These are phyloP conservation scores for Probosciger aterrimus DNA, from an alignment of 2,113 vertebrate genomes.

Conservation along the genomic window DNA sequence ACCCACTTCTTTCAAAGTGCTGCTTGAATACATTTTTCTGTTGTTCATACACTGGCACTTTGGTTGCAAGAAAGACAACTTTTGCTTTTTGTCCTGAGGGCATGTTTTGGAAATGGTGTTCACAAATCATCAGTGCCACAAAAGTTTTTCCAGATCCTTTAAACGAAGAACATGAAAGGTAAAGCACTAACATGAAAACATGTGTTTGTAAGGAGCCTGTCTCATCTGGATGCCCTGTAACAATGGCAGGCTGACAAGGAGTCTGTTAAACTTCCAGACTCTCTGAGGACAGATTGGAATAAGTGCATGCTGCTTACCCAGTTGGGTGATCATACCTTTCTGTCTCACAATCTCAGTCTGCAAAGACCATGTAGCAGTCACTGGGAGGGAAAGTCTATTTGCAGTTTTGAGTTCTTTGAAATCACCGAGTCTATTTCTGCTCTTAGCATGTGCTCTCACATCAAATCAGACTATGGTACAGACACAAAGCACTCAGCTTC, in stretches of 20 bases:
- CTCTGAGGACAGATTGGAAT: background rate
- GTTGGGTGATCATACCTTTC: background rate
- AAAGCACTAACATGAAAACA: background rate
- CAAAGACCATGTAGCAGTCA: background rate
- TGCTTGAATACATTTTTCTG: slow-evolving; percentile 73
- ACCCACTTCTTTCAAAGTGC: slow-evolving; percentile 73
- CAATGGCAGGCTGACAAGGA: background rate
- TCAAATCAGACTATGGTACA: background rate
- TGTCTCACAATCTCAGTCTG: background rate
- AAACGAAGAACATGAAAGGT: background rate
- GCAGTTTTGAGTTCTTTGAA: background rate
- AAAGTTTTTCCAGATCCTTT: slow-evolving; percentile 83
- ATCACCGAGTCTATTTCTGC: background rate
- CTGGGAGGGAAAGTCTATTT: background rate
- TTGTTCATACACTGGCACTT: slow-evolving; percentile 80
- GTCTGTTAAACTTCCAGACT: background rate
- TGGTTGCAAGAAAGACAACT: slow-evolving; percentile 75
- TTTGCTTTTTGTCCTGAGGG: slow-evolving; percentile 61
- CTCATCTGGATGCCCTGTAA: background rate
- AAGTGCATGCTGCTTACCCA: background rate
- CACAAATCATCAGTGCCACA: slow-evolving; percentile 77
- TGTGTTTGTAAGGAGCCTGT: background rate
- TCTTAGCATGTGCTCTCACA: background rate
- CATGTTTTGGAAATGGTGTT: slow-evolving; percentile 73
- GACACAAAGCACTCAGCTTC: background rate